phyloP scores from a whole-genome alignment of 2,888 invertebrate species.

The Chironomus riparius region DNA sequence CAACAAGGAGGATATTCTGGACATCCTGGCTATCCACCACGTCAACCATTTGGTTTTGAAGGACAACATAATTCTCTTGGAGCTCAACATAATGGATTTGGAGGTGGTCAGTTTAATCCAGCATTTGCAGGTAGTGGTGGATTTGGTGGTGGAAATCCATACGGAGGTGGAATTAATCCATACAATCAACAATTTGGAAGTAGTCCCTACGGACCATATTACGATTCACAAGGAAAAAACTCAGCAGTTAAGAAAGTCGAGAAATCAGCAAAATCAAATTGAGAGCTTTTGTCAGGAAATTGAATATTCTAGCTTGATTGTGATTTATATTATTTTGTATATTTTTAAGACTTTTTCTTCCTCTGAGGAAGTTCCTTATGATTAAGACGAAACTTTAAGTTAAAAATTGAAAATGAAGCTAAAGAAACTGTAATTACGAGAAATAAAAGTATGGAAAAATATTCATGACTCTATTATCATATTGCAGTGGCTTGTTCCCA shows the following conservation, averaged over 20 bases:
- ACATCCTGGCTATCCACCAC: background rate
- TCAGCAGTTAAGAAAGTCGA: conserved; percentile 16
- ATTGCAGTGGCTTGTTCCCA: too few relatives aligned
- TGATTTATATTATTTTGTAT: background rate
- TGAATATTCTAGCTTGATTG: background rate
- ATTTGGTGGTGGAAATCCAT: background rate
- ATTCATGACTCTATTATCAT: too few relatives aligned
- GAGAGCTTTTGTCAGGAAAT: too few relatives aligned
- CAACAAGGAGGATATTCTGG: too few relatives aligned
- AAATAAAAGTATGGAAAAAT: too few relatives aligned
- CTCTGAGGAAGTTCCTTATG: too few relatives aligned
- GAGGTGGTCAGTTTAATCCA: conserved; percentile 2
- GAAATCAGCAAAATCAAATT: conserved; percentile 7
- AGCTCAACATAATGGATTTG: background rate
- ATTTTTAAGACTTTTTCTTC: background rate
- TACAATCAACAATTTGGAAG: conserved; percentile 7
- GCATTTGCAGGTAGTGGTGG: background rate
- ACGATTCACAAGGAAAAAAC: conserved; percentile 15
- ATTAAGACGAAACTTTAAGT: too few relatives aligned
- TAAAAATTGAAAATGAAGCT: too few relatives aligned
- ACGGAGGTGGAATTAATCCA: conserved; percentile 27
- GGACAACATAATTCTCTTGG: background rate
- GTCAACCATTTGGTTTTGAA: background rate
- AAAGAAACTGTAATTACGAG: too few relatives aligned
- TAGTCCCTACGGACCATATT: background rate